Evolutionary conservation across 92 coral and sea anemone species (phyloP).

Genomic region (Palythoa grandis): DNA sequence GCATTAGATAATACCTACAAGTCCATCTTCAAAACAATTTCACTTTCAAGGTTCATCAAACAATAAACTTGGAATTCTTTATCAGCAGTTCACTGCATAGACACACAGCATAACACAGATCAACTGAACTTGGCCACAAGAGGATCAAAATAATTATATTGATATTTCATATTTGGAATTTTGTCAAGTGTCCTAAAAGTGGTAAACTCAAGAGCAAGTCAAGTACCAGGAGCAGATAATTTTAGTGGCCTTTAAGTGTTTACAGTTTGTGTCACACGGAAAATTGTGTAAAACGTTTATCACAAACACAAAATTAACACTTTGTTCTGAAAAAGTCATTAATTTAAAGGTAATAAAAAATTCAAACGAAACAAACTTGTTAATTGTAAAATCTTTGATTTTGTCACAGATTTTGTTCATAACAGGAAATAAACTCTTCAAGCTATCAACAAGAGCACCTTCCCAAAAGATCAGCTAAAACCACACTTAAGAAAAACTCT

Average conservation of each 20-base stretch:
- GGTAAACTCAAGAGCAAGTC: neutral
- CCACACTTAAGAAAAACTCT: conserved; percentile 3
- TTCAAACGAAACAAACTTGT: too few species aligned
- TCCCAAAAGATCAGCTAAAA: neutral
- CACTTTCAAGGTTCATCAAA: neutral
- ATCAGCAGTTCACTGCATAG: neutral
- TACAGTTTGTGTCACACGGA: neutral
- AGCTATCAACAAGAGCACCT: neutral
- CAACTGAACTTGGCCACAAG: neutral
- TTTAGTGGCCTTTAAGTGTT: neutral
- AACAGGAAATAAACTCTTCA: conserved; percentile 3
- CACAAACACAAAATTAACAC: neutral
- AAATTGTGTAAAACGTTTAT: neutral
- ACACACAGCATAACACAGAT: neutral
- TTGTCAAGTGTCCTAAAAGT: neutral
- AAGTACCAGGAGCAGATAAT: neutral
- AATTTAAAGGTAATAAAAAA: neutral
- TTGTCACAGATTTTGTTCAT: neutral
- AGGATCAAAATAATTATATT: conserved; percentile 16
- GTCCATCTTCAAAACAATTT: too few species aligned
- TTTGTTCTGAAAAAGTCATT: neutral
- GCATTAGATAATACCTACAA: too few species aligned
- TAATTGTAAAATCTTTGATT: neutral
- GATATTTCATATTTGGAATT: conserved; percentile 6
- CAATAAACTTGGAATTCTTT: neutral